Conservation (phyloP, 2,888 invertebrate species). For the Ptychoptera albimana region DNA sequence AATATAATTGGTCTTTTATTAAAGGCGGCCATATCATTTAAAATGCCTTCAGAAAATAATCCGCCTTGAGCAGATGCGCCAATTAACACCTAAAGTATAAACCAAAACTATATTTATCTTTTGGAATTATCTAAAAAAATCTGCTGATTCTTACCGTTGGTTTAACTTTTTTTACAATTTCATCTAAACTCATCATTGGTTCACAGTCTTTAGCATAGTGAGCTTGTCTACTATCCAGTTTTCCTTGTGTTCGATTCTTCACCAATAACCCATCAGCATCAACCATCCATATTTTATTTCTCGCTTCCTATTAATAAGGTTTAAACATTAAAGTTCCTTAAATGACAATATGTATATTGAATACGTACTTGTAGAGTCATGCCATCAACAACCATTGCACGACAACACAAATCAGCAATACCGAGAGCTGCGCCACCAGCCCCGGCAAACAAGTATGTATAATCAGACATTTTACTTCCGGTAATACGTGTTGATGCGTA, state of each 20-base stretch:
- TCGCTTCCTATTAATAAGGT: conserved; percentile 48
- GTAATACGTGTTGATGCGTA: conserved; percentile 29
- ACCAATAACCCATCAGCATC: conserved; percentile 85
- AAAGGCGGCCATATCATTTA: conserved; percentile 70
- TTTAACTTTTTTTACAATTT: conserved; percentile 67
- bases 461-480: conserved; percentile 63
- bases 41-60: conserved; percentile 75
- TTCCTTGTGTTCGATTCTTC: conserved; percentile 43
- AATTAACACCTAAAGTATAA: conserved; percentile 27
- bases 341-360: neutral
- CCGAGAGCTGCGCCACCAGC: conserved; percentile 88
- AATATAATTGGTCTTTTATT: conserved; percentile 88
- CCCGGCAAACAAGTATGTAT: conserved; percentile 81
- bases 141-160: conserved; percentile 53
- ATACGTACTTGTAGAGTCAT: conserved; percentile 28
- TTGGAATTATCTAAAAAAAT: conserved; percentile 3
- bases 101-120: conserved; percentile 1
- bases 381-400: conserved; percentile 69
- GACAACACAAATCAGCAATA: conserved; percentile 76
- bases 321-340: neutral
- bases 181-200: conserved; percentile 59
- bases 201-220: conserved; percentile 63
- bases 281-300: conserved; percentile 85
- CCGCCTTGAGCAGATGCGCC: conserved; percentile 88
- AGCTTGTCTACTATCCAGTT: conserved; percentile 51